phyloP scores from a whole-genome alignment of 2,888 invertebrate species.

The Sinhomidia bicolor region DNA sequence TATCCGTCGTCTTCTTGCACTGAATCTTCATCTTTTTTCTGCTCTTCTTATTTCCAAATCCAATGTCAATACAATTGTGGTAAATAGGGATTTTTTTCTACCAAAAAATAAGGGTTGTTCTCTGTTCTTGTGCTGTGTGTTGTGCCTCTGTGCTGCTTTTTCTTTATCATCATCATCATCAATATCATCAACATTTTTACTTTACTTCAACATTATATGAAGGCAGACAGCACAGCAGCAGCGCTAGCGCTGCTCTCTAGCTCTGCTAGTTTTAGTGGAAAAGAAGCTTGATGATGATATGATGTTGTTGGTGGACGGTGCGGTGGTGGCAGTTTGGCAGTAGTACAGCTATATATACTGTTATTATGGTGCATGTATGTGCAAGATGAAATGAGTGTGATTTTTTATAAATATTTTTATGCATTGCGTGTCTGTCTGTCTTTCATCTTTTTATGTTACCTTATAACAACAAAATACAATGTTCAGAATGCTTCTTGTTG shows the following conservation, averaged over 20 bases:
- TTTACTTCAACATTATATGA: too few relatives aligned
- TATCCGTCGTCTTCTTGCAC: conserved; percentile 37
- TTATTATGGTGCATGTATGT: neutral
- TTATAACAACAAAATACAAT: too few relatives aligned
- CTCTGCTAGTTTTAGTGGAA: neutral
- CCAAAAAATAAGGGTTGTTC: conserved; percentile 35
- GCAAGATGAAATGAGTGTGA: neutral
- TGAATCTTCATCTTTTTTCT: conserved; percentile 34
- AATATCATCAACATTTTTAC: too few relatives aligned
- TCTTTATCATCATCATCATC: neutral
- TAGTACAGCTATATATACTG: neutral
- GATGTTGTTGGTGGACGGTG: too few relatives aligned
- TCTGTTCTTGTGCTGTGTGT: neutral
- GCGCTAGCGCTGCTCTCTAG: neutral
- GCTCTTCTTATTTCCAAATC: conserved; percentile 35
- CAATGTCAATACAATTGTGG: conserved; percentile 59
- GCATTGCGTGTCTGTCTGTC: neutral
- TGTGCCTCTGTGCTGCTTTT: neutral
- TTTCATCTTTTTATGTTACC: neutral
- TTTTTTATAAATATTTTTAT: neutral
- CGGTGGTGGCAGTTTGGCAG: too few relatives aligned
- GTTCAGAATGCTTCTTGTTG: too few relatives aligned
- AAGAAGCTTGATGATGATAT: neutral
- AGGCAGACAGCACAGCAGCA: neutral
- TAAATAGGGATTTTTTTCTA: conserved; percentile 32